Evolutionary conservation across 2,797 vertebrate genomes (phyloP).

Genomic region (Argya squamiceps): DNA sequence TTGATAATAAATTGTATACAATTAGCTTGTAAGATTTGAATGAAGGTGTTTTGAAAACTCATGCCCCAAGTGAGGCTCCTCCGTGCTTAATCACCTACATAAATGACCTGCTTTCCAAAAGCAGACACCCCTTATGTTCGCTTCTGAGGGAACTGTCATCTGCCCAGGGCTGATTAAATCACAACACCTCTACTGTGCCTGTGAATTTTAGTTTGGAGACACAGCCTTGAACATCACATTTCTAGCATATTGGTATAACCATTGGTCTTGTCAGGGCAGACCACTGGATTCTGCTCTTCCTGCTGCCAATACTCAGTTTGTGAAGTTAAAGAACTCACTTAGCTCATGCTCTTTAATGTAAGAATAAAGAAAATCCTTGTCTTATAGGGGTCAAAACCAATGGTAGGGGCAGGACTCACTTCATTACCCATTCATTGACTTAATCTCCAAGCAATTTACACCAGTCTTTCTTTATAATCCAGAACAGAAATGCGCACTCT

Average conservation of each 20-base stretch:
- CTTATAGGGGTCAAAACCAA: neutral
- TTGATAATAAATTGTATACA: neutral
- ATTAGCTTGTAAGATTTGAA: neutral
- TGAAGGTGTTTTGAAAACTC: neutral
- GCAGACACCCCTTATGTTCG: neutral
- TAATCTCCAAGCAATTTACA: slow-evolving; percentile 7
- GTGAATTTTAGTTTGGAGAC: neutral
- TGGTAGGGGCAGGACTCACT: neutral
- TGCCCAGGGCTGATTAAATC: neutral
- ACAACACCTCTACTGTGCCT: neutral
- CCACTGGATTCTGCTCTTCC: neutral
- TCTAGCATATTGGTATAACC: neutral
- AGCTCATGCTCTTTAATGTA: neutral
- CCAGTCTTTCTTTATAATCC: neutral
- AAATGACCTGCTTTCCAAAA: neutral
- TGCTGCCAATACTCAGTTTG: neutral
- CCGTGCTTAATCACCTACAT: neutral
- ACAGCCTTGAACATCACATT: neutral
- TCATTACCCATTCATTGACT: neutral
- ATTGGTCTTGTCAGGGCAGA: neutral
- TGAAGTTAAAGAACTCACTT: neutral
- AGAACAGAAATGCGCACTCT: neutral
- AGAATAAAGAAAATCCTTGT: neutral
- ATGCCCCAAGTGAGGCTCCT: neutral
- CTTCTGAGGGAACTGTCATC: neutral